phyloP scores from a whole-genome alignment of 2,888 invertebrate species.

The Acleris laterana region DNA sequence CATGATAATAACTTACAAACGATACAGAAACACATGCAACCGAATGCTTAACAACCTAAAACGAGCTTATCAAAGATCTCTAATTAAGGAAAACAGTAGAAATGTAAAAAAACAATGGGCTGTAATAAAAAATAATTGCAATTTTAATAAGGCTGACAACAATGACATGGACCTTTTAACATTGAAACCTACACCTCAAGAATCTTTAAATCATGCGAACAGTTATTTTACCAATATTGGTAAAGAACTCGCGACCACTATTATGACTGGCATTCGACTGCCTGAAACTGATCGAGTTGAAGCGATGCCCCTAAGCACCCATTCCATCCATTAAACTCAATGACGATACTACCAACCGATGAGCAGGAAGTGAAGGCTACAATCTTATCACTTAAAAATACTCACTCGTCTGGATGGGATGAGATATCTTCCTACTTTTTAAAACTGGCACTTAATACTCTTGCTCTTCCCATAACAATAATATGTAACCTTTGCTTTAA shows the following conservation, averaged over 20 bases:
- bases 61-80: neutral
- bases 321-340: no score
- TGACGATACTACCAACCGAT: no score
- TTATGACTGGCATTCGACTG: neutral
- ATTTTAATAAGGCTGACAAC: neutral
- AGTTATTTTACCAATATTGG: neutral
- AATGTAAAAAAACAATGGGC: constrained; percentile 4
- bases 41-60: constrained; percentile 10
- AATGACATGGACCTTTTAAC: neutral
- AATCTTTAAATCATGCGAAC: neutral
- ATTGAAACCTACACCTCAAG: neutral
- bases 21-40: constrained; percentile 24
- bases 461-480: no score
- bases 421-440: no score
- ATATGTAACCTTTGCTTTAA: no score
- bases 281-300: no score
- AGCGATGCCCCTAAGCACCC: no score
- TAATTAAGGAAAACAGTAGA: neutral
- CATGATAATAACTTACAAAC: neutral
- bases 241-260: neutral
- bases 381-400: no score
- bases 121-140: constrained; percentile 9
- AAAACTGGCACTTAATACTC: no score
- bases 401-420: no score
- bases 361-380: no score